phyloP scores from a whole-genome alignment of 2,888 invertebrate species.

The Agrochola litura region DNA sequence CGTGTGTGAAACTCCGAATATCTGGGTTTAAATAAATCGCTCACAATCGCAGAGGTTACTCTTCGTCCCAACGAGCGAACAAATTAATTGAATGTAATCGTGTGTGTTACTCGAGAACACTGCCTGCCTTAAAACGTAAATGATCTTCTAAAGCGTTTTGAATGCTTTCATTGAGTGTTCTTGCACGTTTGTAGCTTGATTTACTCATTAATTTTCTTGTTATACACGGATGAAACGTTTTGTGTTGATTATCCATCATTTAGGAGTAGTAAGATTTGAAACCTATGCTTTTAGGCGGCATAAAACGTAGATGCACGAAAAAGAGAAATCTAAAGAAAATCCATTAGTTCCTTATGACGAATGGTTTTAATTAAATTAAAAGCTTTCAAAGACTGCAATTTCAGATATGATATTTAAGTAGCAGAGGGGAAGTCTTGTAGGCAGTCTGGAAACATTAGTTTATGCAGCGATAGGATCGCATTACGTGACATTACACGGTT shows the following conservation, averaged over 20 bases:
- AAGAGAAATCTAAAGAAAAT: neutral
- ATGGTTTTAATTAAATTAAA: slow-evolving; percentile 49
- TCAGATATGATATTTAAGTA: slow-evolving; percentile 36
- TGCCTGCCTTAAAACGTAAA: slow-evolving; percentile 53
- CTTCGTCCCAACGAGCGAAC: slow-evolving; percentile 66
- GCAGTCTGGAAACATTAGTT: slow-evolving; percentile 39
- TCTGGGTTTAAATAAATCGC: slow-evolving; percentile 70
- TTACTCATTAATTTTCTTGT: slow-evolving; percentile 50
- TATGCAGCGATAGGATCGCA: slow-evolving; percentile 43
- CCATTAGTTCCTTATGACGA: too few relatives aligned
- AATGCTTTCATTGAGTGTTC: slow-evolving; percentile 47
- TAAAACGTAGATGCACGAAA: neutral
- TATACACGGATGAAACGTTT: slow-evolving; percentile 10
- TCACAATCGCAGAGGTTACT: slow-evolving; percentile 65
- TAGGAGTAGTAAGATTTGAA: slow-evolving; percentile 1
- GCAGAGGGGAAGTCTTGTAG: slow-evolving; percentile 37
- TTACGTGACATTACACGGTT: slow-evolving; percentile 54
- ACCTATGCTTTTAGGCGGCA: neutral
- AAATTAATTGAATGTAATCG: slow-evolving; percentile 71
- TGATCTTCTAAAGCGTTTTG: slow-evolving; percentile 49
- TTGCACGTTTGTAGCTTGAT: slow-evolving; percentile 39
- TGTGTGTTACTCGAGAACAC: slow-evolving; percentile 56
- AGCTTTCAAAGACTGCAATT: slow-evolving; percentile 22
- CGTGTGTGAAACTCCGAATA: slow-evolving; percentile 60
- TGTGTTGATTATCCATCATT: slow-evolving; percentile 12